Evolutionary conservation across 2,113 vertebrate genomes (phyloP).

Genomic region (Hypanus sabinus): DNA sequence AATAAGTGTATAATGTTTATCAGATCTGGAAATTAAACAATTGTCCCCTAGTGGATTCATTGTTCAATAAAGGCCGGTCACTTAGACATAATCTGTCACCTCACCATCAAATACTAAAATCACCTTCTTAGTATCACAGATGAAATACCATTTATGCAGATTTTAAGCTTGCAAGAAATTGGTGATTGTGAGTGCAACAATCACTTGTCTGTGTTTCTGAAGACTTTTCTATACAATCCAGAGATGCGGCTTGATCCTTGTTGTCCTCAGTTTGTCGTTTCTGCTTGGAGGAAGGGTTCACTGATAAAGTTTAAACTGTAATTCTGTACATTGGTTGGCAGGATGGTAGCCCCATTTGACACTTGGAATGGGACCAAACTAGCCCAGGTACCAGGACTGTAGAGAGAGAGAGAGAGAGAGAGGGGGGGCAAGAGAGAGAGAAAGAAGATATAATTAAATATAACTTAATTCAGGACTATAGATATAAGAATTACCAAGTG

Average conservation of each 20-base stretch:
- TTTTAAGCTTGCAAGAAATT: conserved; percentile 51
- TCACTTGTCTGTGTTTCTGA: conserved; percentile 58
- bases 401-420: conserved; percentile 44
- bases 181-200: conserved; percentile 74
- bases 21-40: conserved; percentile 85
- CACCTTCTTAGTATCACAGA: conserved; percentile 60
- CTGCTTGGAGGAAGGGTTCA: conserved; percentile 98
- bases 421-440: conserved; percentile 50
- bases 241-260: conserved; percentile 49
- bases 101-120: conserved; percentile 73
- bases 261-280: conserved; percentile 85
- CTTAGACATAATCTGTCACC: conserved; percentile 60
- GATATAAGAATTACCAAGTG: neutral
- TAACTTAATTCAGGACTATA: conserved; percentile 2
- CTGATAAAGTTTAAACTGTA: conserved; percentile 99
- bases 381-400: conserved; percentile 99
- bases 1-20: conserved; percentile 35
- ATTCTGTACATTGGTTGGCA: conserved; percentile 98
- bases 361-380: conserved; percentile 99
- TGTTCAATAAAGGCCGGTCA: conserved; percentile 86
- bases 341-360: conserved; percentile 96
- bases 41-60: conserved; percentile 80
- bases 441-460: conserved; percentile 39
- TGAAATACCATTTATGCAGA: conserved; percentile 52
- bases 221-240: conserved; percentile 58